phyloP scores from a whole-genome alignment of 2,888 invertebrate species.

The Pristionchus mayeri region DNA sequence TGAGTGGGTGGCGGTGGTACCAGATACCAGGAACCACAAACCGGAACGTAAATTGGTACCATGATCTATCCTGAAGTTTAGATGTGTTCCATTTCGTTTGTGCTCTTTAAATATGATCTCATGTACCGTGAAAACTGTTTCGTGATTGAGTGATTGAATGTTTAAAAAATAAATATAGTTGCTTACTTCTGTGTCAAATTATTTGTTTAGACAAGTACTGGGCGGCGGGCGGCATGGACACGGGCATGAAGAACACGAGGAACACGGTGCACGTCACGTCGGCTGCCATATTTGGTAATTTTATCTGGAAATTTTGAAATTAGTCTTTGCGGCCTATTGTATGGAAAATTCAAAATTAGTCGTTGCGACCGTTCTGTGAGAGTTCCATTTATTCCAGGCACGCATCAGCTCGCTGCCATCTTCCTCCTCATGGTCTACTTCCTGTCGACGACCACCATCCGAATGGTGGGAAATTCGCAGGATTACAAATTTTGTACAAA shows the following conservation, averaged over 20 bases:
- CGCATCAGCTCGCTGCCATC: not conserved
- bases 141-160: too few relatives aligned
- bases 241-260: not conserved
- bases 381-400: not conserved
- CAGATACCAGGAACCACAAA: not conserved
- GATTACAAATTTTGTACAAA: too few relatives aligned
- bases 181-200: too few relatives aligned
- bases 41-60: too few relatives aligned
- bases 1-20: not conserved
- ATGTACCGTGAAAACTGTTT: too few relatives aligned
- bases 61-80: too few relatives aligned
- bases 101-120: too few relatives aligned
- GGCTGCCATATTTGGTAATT: not conserved
- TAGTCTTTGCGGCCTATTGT: not conserved
- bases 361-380: not conserved
- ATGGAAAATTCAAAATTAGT: not conserved
- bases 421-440: slow-evolving; percentile 30
- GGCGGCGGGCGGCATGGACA: not conserved
- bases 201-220: not conserved
- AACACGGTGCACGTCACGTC: slow-evolving; percentile 44
- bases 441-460: not conserved
- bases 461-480: slow-evolving; percentile 14
- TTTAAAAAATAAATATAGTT: too few relatives aligned
- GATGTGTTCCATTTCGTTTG: too few relatives aligned
- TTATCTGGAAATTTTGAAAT: not conserved